Base-by-base conservation (phyloP, 2,888 invertebrate species). In the Lasioglossum figueresi region DNA sequence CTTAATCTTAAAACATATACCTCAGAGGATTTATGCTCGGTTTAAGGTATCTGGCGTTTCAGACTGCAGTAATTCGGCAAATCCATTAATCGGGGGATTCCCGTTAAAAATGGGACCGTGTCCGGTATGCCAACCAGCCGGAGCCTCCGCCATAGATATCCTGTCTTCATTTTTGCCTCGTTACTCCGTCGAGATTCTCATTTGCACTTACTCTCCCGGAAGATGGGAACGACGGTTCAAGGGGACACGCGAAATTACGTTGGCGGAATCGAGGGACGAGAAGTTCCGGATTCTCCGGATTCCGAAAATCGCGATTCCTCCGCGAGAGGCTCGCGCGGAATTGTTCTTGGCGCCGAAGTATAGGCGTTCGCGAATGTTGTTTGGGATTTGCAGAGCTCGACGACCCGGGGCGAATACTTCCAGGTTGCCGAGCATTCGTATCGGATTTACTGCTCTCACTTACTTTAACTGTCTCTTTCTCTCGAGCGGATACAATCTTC, bases 81-180 rank as follows among this genome's bases (percentile, higher is more conserved):
- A 59, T 74, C 66, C 37, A 31, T n/a, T 19, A 45, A 59, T n/a
- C 70, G 27, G 5, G 14, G 76, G 43, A 76, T 76, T 43, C 34
- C 16, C 19, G 2, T 76, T 68, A 43, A 70, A 59, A 76, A 80
- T 76, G 12, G 19, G 19, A 56, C 52, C 19, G 75, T 70, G 34
- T 43, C 34, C 45, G 19, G 37, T 79, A 45, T 37, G 19, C 68
- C 5, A 31, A 48, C 6, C 19, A 43, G n/a, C 31, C 72, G 27
- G 0, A 34, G 5, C 19, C 19, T 37, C 45, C 66, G 4, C 40
- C 10, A 40, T 37, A 23, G 27, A 31, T 45, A 34, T 37, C 23
- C 27, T 48, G 56, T 76, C 76, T 68, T 76, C 70, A 76, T 76
- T 76, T 37, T 66, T 74, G 27, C 73, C 74, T 74, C 52, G 74